Evolutionary conservation across 2,797 vertebrate species (phyloP), one percentile per base, ranked within the genome.

Genomic region (Petrocephalus schoutedeni): DNA sequence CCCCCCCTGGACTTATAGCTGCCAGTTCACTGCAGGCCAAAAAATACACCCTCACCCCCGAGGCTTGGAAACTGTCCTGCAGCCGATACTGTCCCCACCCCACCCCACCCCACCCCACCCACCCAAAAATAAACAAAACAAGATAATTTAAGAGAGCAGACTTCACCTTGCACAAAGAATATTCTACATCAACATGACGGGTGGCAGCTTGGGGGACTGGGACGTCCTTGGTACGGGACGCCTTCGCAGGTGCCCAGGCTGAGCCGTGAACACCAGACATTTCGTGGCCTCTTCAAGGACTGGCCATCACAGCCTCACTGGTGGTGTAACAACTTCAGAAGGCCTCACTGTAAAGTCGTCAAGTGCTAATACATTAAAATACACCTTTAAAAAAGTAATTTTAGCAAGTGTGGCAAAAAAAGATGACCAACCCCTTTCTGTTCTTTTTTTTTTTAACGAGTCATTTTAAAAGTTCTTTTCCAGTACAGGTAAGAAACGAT

Each of bases 401-500:
- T 90, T 91, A 92, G 90, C 88, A 88, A 91, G 89, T 85, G 88
- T 88, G 90, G 88, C 64, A 87, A 89, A 89, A 91, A 91, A 90
- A 94, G 56, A 85, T 71, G 41, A 88, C 87, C 41, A 82, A 89
- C 85, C 89, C 86, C 61, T 88, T 88, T 87, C 85, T 80, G 89
- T 90, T 88, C 87, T 71, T 51, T 71, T 41, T 74, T 71, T 51
- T 71, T 41, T 74, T 45, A 36, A 64, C 8, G 19, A 28, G 23
- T 67, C 82, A 91, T 90, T 94, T 93, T 92, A 95, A 94, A 91
- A 92, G 93, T 94, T 94, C 90, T 91, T 91, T 96, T 97, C 96
- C 96, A 97, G 97, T 97, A 95, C 92, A 1, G 92, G 93, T 93
- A 93, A 87, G 93, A 94, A 88, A 88, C 92, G 87, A 90, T 94